These are phyloP conservation scores for Venusia cambrica DNA, from an alignment of 2,888 invertebrate genomes.

Conservation along the genomic window DNA sequence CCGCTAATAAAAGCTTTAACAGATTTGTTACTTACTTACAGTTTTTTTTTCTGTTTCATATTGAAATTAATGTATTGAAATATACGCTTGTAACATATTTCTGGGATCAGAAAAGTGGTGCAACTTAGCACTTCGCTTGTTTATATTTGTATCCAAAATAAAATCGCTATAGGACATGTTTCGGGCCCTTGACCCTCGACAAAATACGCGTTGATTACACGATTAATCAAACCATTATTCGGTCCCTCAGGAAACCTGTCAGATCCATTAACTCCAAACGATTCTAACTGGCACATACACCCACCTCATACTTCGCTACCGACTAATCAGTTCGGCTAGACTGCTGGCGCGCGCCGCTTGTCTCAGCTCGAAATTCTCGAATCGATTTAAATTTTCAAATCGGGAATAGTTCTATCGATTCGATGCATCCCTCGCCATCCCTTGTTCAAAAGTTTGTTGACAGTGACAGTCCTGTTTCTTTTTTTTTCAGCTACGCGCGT, in stretches of 20 bases:
- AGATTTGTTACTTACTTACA: too few relatives aligned
- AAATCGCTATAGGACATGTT: too few relatives aligned
- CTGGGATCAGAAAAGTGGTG: too few relatives aligned
- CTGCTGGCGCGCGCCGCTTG: slow-evolving; percentile 36
- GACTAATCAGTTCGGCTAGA: slow-evolving; percentile 38
- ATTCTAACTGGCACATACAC: slow-evolving; percentile 23
- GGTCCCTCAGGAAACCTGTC: slow-evolving; percentile 7
- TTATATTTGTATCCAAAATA: too few relatives aligned
- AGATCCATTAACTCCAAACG: slow-evolving; percentile 15
- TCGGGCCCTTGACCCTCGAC: too few relatives aligned
- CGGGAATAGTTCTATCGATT: slow-evolving; percentile 25
- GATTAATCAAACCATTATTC: background rate
- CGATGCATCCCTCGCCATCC: background rate
- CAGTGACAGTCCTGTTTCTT: slow-evolving; percentile 2
- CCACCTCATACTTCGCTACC: slow-evolving; percentile 23
- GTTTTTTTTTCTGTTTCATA: too few relatives aligned
- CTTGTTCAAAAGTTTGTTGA: slow-evolving; percentile 7
- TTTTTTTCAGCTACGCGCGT: background rate
- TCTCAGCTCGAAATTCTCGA: too few relatives aligned
- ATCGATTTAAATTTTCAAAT: slow-evolving; percentile 21
- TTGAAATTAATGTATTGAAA: too few relatives aligned
- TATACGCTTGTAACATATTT: too few relatives aligned
- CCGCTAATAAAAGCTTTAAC: too few relatives aligned
- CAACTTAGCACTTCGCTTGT: too few relatives aligned
- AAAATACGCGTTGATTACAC: slow-evolving; percentile 8